These are phyloP conservation scores for Lucifuga dentata DNA, from an alignment of 2,113 vertebrate species.

Conservation along the genomic window DNA sequence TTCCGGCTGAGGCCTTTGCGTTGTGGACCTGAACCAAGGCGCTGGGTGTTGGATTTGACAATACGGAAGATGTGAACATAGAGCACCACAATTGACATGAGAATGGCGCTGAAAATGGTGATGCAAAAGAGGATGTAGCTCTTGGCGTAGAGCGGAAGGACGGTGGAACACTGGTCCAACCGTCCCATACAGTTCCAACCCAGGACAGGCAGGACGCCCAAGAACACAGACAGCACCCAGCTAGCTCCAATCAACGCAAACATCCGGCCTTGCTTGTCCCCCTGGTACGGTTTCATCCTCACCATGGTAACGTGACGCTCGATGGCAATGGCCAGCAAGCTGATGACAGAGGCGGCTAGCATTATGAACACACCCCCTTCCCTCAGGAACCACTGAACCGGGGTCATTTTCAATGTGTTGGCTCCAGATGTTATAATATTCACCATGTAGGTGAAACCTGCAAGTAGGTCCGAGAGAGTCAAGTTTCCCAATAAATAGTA, in stretches of 20 bases:
- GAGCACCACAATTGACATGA: constrained; percentile 88
- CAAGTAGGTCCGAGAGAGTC: constrained; percentile 90
- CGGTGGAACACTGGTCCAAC: constrained; percentile 86
- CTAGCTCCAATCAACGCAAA: constrained; percentile 85
- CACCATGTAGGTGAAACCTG: constrained; percentile 90
- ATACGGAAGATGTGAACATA: constrained; percentile 89
- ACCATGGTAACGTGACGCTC: constrained; percentile 93
- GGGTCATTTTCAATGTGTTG: constrained; percentile 87
- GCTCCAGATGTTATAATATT: constrained; percentile 90
- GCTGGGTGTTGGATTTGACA: constrained; percentile 86
- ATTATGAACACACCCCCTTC: constrained; percentile 92
- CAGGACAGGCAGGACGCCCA: constrained; percentile 87
- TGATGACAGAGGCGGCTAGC: constrained; percentile 88
- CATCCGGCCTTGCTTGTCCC: constrained; percentile 84
- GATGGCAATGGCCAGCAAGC: constrained; percentile 91
- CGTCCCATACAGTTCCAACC: constrained; percentile 91
- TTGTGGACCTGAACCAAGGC: constrained; percentile 56
- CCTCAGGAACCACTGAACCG: constrained; percentile 88
- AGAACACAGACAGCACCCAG: constrained; percentile 85
- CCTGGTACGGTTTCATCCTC: constrained; percentile 86
- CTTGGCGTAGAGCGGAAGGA: constrained; percentile 91
- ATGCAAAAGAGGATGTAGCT: constrained; percentile 91
- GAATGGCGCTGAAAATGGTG: constrained; percentile 83
- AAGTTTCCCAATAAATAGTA: constrained; percentile 91
- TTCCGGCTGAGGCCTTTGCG: constrained; percentile 73